phyloP scores from a whole-genome alignment of 2,797 vertebrate species.

The Halcyon leucocephala region DNA sequence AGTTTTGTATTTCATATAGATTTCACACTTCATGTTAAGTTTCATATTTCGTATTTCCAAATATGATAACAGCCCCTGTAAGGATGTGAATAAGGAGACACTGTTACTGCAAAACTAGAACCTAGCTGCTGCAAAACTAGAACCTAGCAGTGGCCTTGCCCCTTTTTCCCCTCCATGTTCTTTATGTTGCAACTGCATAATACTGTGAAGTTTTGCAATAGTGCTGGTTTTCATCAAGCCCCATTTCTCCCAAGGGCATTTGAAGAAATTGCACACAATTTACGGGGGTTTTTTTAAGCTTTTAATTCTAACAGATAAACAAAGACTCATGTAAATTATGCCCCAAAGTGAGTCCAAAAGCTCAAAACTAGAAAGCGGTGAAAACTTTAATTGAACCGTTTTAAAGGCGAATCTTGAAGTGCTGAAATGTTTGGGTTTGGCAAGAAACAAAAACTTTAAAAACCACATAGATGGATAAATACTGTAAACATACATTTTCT shows the following conservation, averaged over 20 bases:
- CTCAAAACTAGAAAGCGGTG: background rate
- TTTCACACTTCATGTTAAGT: too few species aligned
- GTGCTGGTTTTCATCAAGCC: background rate
- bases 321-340: background rate
- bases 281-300: background rate
- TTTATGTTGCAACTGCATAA: background rate
- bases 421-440: background rate
- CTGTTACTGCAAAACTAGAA: background rate
- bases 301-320: background rate
- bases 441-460: background rate
- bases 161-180: background rate
- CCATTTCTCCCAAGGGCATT: background rate
- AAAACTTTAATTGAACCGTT: background rate
- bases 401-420: fast-evolving
- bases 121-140: background rate
- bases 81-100: background rate
- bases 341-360: background rate
- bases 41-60: background rate
- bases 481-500: background rate
- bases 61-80: fast-evolving
- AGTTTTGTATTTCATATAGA: too few species aligned
- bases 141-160: background rate
- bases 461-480: background rate
- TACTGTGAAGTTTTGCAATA: background rate
- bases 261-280: background rate